Conservation (phyloP, 2,888 invertebrate genomes). For the Acronicta psi region DNA sequence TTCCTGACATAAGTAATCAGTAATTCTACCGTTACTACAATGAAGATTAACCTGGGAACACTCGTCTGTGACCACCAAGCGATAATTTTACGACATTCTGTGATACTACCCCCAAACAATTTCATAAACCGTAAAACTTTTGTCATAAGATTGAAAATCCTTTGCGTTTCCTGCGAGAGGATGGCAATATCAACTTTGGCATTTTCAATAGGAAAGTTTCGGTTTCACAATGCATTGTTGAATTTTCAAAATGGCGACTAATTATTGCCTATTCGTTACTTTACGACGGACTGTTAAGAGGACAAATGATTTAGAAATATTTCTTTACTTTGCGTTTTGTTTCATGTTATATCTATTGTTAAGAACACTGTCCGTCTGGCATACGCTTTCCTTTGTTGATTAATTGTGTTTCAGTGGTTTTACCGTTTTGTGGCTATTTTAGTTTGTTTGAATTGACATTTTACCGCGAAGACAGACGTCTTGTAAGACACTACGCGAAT, state of each 20-base stretch:
- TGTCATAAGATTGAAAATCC: constrained; percentile 5
- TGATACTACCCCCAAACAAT: constrained; percentile 1
- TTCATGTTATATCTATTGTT: constrained; percentile 49
- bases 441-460: constrained; percentile 3
- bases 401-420: constrained; percentile 37
- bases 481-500: too few species aligned
- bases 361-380: constrained; percentile 37
- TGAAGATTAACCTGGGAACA: constrained; percentile 23
- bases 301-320: constrained; percentile 59
- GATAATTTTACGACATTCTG: constrained; percentile 9
- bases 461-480: not conserved
- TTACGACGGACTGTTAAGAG: constrained; percentile 51
- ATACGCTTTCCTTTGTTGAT: constrained; percentile 58
- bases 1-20: constrained; percentile 16
- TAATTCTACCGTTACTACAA: constrained; percentile 12
- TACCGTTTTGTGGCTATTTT: constrained; percentile 19
- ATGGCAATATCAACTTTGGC: constrained; percentile 13
- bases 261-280: constrained; percentile 63
- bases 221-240: constrained; percentile 59
- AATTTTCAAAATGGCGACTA: constrained; percentile 62
- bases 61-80: constrained; percentile 16
- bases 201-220: constrained; percentile 54
- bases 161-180: not conserved
- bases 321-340: constrained; percentile 45
- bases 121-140: not conserved